Base-by-base conservation (phyloP, 2,888 invertebrate species). In the Dasysyrphus albostriatus region DNA sequence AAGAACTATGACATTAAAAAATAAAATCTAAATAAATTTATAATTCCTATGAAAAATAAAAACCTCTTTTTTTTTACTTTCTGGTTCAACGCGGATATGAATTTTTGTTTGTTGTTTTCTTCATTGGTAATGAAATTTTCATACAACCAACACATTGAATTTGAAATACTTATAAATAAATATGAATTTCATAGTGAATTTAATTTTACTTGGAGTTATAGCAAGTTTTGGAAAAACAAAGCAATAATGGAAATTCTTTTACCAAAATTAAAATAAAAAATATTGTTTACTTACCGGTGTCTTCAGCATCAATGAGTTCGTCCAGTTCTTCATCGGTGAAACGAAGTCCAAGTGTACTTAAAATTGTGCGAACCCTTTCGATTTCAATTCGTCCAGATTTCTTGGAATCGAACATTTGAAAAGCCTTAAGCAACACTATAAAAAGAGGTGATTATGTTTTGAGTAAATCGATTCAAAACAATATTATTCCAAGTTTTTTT, bases 351-450 rank as follows among this genome's bases (percentile, higher is more conserved):
- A 87, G 78, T 19, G 87, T 87, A 12, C 87, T 87, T 42, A 87
- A 39, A 47, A 87, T 87, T 24, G 87, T 87, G 14, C 87, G 73
- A 7, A 98, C 98, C 95, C 98, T 98, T 93, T 98, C 98, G 90
- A 97, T 97, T 89, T 98, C 96, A 93, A 98, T 98, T 93, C 97
- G 97, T 92, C 98, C 98, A 90, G 96, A 96, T 94, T 97, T 97
- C 93, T 98, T 97, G 93, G 97, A 96, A 94, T 98, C 98, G 93
- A 98, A 98, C 93, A 98, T 98, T 95, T 98, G 98, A 94, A 98
- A 98, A 89, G 98, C 98, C 94, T 98, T 98, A 92, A 97, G 96
- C 91, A 98, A 95, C 92, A 98, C 98, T 97, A 93, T 89, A 94
- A 94, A 88, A 7, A 16, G 19, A 14, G 49, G n/a, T 14, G 34